Evolutionary conservation across 1,140 invertebrate species (phyloP), one percentile per base, ranked within the genome.

Genomic region (Akabosia matsudoensis): DNA sequence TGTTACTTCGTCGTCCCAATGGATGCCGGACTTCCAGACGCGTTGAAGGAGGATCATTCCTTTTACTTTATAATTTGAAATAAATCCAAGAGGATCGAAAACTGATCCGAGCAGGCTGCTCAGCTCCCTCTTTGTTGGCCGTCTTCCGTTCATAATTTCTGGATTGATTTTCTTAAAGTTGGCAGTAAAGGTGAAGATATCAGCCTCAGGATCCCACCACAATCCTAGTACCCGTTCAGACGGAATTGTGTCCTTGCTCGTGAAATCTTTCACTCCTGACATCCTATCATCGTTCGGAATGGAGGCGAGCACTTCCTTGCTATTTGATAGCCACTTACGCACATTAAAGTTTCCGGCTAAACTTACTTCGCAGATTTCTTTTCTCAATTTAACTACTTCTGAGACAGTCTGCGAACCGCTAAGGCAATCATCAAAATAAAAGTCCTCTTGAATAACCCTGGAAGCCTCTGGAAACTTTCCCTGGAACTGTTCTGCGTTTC

Each of bases 1-100:
- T 13, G 78, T 10, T 3, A 80, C 10, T 71, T 77, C 74, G 14
- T 82, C 78, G 70, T 82, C 80, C 76, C 77, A 80, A 0, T 51
- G 74, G 1, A 79, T 30, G 13, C 74, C 73, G 0, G 13, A 31
- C 24, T 31, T 52, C 79, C 79, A 80, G 16, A 76, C 37, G 16
- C 24, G 3, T 22, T 79, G 75, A 2, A 79, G 3, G 1, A 79
- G 22, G 1, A 76, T 73, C 51, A 54, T 76, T 16, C 45, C 37
- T 34, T 34, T 70, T 4, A 79, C 33, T 10, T n/a, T 70, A 0
- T 30, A 33, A 14, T 64, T 56, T 31, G 70, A 22, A 1, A 79
- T 22, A 30, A 33, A 74, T 7, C 72, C 72, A 0, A 77, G 64
- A 3, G 72, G 72, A 52, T 77, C 73, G 14, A 33, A 72, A 13